Evolutionary conservation across 2,113 vertebrate genomes (phyloP).

Genomic region (Corythaeola cristata): DNA sequence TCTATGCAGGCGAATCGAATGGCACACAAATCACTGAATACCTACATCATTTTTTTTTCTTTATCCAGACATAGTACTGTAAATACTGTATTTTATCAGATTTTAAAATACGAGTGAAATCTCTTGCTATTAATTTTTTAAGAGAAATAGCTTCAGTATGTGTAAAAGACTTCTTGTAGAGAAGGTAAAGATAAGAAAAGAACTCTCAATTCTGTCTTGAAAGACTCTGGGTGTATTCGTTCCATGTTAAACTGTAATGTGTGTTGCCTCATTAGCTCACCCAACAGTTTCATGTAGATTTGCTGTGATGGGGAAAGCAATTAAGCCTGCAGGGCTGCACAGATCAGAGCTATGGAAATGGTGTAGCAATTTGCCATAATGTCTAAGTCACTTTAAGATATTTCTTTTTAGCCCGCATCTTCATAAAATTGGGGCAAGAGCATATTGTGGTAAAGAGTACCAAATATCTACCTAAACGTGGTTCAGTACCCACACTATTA

Average conservation of each 20-base stretch:
- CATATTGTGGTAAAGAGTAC: background rate
- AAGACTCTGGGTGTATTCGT: background rate
- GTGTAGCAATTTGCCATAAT: constrained; percentile 4
- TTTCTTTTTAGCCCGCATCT: background rate
- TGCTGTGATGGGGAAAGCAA: background rate
- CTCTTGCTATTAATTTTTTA: background rate
- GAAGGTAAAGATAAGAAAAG: background rate
- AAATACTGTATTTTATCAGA: background rate
- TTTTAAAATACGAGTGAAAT: background rate
- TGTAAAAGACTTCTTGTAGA: background rate
- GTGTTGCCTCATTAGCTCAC: constrained; percentile 5
- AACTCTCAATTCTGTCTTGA: background rate
- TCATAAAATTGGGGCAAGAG: background rate
- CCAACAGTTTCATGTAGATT: constrained; percentile 2
- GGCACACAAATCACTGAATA: background rate
- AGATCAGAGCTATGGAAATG: constrained; percentile 39
- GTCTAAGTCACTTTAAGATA: background rate
- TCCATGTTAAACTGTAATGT: background rate
- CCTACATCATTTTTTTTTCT: background rate
- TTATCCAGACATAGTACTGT: background rate
- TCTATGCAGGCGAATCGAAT: background rate
- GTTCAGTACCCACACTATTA: background rate
- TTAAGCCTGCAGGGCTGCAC: constrained; percentile 17
- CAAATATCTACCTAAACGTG: background rate
- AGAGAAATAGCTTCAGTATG: background rate